Evolutionary conservation across 2,888 invertebrate genomes (phyloP).

Genomic region (Tortrix viridana): DNA sequence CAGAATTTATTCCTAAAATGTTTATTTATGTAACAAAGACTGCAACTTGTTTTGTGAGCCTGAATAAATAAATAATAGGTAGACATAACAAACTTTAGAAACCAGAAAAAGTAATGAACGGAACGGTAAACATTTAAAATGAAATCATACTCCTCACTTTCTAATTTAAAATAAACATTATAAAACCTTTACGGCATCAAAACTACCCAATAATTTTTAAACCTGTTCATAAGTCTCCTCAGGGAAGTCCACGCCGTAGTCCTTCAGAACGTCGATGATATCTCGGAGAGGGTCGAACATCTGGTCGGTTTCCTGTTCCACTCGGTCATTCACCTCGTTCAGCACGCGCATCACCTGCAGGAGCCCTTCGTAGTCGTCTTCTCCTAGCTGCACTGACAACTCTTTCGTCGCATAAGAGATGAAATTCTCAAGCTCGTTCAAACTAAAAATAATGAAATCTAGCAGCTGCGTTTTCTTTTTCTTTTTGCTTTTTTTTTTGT

Average conservation of each 20-base stretch:
- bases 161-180: no score
- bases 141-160: no score
- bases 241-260: slow-evolving; percentile 94
- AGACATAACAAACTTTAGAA: no score
- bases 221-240: slow-evolving; percentile 91
- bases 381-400: slow-evolving; percentile 88
- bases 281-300: slow-evolving; percentile 96
- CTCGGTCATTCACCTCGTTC: slow-evolving; percentile 90
- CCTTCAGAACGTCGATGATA: slow-evolving; percentile 92
- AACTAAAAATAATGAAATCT: slow-evolving; percentile 70
- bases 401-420: slow-evolving; percentile 89
- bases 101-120: no score
- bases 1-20: no score
- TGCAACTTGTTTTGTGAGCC: no score
- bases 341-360: slow-evolving; percentile 93
- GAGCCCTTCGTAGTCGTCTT: slow-evolving; percentile 94
- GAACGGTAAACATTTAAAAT: no score
- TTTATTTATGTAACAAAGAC: no score
- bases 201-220: slow-evolving; percentile 13
- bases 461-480: no score
- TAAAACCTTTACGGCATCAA: neutral
- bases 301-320: slow-evolving; percentile 87
- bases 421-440: slow-evolving; percentile 91
- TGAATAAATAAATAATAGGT: no score
- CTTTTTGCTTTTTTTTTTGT: no score